Base-by-base conservation (phyloP, 1,140 invertebrate genomes). In the Hydropsyche tenuis region DNA sequence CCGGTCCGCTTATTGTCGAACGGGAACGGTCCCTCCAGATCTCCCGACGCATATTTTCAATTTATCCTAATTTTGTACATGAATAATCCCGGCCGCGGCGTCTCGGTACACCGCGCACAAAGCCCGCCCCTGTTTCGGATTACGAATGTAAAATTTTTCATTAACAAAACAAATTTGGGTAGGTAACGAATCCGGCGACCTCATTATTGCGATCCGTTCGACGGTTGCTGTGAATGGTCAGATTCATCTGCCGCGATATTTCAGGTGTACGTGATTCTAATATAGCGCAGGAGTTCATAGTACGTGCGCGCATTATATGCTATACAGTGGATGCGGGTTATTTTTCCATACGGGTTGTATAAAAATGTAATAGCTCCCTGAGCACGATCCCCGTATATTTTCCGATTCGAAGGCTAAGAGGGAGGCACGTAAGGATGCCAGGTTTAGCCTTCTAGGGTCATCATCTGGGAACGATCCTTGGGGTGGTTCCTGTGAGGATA, bases 371-470 rank as follows among this genome's bases (percentile, higher is more conserved):
- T 60, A 9, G 56, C 56, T 60, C 56, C 56, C 56, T n/a, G 22
- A 27, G 56, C 56, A 60, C 56, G 56, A 60, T 60, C 56, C 7
- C 12, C 18, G 23, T 60, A 60, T 60, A 60, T 60, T 60, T 60
- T 60, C 23, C 56, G 56, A 60, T 60, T 60, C 56, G 56, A 60
- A 23, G 56, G 56, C 51, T 18, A 18, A 18, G 12, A 56, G 20
- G 22, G 22, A 56, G 20, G 22, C 3, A 60, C 20, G 56, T 53
- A 18, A 60, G 30, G 30, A 37, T 37, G 56, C 20, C 23, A 60
- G 56, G 56, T 27, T 43, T 65, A 65, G 63, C 16, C 18, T 43
- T 65, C 63, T 43, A 46, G 43, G 63, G 63, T 68, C 45, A 68
- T 68, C 65, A 68, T 45, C 63, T 30, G n/a, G 22, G 45, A 46